Percentiles rank a stretch among this genome's conserved stretches.
Conservation (phyloP, 1,140 invertebrate species). For the Brachionus calyciflorus region DNA sequence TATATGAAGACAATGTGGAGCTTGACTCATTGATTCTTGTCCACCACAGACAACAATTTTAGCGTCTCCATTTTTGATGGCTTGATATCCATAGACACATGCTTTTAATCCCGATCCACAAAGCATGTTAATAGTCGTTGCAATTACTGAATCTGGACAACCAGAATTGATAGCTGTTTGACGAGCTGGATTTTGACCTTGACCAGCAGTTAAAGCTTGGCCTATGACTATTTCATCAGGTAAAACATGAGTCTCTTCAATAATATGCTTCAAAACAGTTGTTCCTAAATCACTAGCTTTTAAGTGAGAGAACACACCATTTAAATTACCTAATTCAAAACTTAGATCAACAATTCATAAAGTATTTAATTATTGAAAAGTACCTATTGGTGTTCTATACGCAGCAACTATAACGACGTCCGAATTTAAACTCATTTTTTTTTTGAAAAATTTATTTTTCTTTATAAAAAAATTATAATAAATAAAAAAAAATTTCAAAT, state of each 20-base stretch:
- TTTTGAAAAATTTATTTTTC: not conserved
- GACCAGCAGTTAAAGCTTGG: constrained; percentile 68
- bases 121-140: constrained; percentile 76
- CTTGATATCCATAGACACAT: constrained; percentile 69
- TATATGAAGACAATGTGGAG: constrained; percentile 70
- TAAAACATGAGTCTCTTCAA: not conserved
- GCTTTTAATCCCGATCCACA: constrained; percentile 82
- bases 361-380: constrained; percentile 27
- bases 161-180: constrained; percentile 75
- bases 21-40: constrained; percentile 78
- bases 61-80: constrained; percentile 70
- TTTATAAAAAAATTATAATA: not conserved
- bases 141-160: constrained; percentile 71
- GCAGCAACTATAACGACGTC: constrained; percentile 68
- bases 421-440: constrained; percentile 55
- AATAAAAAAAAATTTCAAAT: not conserved
- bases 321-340: constrained; percentile 66
- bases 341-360: not conserved
- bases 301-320: constrained; percentile 69
- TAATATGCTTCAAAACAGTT: constrained; percentile 67
- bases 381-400: constrained; percentile 70
- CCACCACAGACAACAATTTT: constrained; percentile 75
- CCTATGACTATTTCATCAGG: constrained; percentile 76
- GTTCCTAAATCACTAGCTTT: constrained; percentile 73
- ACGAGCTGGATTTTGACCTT: constrained; percentile 75